Percentiles rank a stretch among this genome's conserved stretches.
These are phyloP conservation scores for Seira sanloemensis DNA, from an alignment of 2,888 invertebrate species.

Conservation along the genomic window DNA sequence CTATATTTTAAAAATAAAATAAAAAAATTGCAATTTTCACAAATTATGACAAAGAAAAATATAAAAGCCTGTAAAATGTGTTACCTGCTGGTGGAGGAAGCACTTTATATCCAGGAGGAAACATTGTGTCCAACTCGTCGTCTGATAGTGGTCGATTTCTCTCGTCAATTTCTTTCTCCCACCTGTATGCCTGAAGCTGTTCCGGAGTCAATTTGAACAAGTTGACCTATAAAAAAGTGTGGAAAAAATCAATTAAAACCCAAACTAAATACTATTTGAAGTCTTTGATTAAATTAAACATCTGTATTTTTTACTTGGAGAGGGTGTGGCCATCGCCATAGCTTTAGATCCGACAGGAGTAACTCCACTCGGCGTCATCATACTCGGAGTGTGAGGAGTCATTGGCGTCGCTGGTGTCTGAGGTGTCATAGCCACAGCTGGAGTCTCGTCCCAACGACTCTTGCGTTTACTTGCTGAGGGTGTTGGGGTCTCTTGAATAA, in stretches of 20 bases:
- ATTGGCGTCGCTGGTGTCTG: constrained; percentile 82
- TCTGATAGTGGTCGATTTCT: constrained; percentile 96
- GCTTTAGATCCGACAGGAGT: constrained; percentile 96
- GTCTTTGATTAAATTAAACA: neutral
- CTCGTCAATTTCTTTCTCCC: constrained; percentile 99
- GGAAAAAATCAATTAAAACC: too few relatives aligned
- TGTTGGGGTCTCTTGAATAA: constrained; percentile 85
- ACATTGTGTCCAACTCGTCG: constrained; percentile 97
- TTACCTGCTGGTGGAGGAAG: constrained; percentile 93
- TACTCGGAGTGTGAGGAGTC: constrained; percentile 85
- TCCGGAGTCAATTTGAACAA: constrained; percentile 99
- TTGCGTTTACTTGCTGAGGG: constrained; percentile 96
- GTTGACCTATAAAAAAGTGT: constrained; percentile 81
- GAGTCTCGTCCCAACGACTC: constrained; percentile 99
- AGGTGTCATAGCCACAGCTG: constrained; percentile 80
- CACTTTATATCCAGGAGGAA: constrained; percentile 98
- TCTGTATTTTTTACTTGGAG: constrained; percentile 81
- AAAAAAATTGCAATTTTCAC: neutral
- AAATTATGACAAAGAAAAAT: neutral
- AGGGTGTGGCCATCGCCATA: constrained; percentile 99
- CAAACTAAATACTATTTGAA: neutral
- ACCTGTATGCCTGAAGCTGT: constrained; percentile 97
- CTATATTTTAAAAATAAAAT: constrained; percentile 75
- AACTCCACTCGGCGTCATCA: constrained; percentile 87
- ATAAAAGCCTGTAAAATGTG: neutral